phyloP scores from a whole-genome alignment of 2,113 vertebrate genomes.

The Lagopus muta region DNA sequence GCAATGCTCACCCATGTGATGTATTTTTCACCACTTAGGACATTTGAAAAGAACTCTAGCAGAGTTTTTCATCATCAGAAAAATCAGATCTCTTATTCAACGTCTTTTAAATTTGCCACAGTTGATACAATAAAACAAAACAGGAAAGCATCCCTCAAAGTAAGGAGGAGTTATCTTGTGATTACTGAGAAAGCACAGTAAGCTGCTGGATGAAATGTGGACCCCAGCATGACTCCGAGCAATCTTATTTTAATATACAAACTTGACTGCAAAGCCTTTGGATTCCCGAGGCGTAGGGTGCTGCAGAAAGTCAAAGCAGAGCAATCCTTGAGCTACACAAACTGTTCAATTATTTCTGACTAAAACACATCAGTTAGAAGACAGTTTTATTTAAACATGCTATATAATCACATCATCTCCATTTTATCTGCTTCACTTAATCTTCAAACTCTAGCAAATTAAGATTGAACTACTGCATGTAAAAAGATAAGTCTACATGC shows the following conservation, averaged over 20 bases:
- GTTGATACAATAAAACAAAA: neutral
- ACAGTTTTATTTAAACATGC: neutral
- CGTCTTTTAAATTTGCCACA: neutral
- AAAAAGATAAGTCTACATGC: neutral
- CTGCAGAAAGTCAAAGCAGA: neutral
- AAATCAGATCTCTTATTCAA: neutral
- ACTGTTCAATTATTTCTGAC: neutral
- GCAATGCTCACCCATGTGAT: neutral
- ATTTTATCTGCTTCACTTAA: neutral
- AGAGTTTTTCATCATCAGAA: neutral
- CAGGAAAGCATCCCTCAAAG: neutral
- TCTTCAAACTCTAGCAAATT: neutral
- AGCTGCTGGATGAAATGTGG: neutral
- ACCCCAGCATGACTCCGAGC: neutral
- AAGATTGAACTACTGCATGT: neutral
- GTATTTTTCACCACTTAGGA: fast-evolving
- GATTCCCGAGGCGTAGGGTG: neutral
- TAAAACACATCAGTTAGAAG: neutral
- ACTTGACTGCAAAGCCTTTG: neutral
- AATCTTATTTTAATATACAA: neutral
- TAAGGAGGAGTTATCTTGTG: neutral
- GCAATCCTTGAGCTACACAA: neutral
- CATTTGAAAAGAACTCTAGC: neutral
- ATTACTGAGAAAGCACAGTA: neutral
- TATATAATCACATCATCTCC: neutral